These are phyloP conservation scores for Nannoperca australis DNA, from an alignment of 2,797 vertebrate genomes.

Conservation along the genomic window DNA sequence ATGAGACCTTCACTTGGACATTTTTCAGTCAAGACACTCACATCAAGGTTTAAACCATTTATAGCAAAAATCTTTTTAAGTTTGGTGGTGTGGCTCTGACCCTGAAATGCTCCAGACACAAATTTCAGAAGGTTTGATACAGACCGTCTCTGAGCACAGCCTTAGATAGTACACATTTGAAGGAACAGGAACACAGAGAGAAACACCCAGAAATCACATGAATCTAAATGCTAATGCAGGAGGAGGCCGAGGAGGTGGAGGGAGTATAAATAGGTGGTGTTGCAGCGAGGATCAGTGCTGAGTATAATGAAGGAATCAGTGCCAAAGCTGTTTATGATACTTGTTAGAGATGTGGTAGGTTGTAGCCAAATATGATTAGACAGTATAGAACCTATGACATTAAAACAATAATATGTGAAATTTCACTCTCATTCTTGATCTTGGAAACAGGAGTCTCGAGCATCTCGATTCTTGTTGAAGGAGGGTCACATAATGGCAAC, in stretches of 20 bases:
- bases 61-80: conserved; percentile 13
- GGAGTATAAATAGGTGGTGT: neutral
- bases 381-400: neutral
- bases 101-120: conserved; percentile 12
- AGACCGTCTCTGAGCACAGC: conserved; percentile 19
- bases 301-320: neutral
- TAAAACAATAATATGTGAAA: neutral
- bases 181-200: conserved; percentile 22
- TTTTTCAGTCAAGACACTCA: conserved; percentile 26
- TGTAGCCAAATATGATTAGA: neutral
- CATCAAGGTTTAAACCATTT: conserved; percentile 33
- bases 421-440: neutral
- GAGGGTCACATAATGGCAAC: neutral
- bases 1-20: conserved; percentile 40
- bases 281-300: conserved; percentile 8
- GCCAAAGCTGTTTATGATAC: neutral
- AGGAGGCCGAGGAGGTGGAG: conserved; percentile 22
- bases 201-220: conserved; percentile 36
- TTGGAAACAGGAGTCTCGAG: neutral
- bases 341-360: neutral
- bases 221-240: conserved; percentile 62
- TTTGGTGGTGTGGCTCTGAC: neutral
- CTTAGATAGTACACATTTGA: conserved; percentile 19
- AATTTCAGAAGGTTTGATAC: conserved; percentile 17
- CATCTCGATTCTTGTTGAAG: too few species aligned